phyloP scores from a whole-genome alignment of 1,140 invertebrate species.

The Macrobrachium rosenbergii region DNA sequence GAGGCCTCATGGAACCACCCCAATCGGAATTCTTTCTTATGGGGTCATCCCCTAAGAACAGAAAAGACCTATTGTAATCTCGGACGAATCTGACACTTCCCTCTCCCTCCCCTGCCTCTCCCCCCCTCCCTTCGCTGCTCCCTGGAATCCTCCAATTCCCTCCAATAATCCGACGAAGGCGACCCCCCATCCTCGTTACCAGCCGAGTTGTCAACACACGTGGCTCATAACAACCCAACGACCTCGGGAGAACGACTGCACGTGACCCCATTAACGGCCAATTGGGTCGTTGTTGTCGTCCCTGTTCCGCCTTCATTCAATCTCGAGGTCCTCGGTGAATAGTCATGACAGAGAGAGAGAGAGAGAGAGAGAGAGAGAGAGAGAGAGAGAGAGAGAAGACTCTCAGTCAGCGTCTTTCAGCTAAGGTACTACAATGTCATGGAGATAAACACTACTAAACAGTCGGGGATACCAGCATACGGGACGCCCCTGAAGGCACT shows the following conservation, averaged over 20 bases:
- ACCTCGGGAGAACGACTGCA: conserved; percentile 22
- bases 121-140: neutral
- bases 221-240: conserved; percentile 14
- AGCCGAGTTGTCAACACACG: conserved; percentile 12
- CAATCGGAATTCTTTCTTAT: no score
- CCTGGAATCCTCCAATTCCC: neutral
- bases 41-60: no score
- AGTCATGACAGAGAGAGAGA: neutral
- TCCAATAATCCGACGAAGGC: neutral
- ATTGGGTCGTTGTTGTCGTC: conserved; percentile 10
- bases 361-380: conserved; percentile 1
- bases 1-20: no score
- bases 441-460: no score
- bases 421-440: no score
- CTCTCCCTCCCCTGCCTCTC: neutral
- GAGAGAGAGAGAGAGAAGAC: conserved; percentile 8
- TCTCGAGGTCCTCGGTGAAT: conserved; percentile 24
- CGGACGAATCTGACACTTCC: neutral
- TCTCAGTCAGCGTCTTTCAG: no score
- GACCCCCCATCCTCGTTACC: neutral
- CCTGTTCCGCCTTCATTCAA: conserved; percentile 21
- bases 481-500: no score
- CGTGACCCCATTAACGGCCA: conserved; percentile 37
- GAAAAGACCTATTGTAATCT: no score
- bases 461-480: no score